Evolutionary conservation across 1,140 invertebrate species (phyloP).

Genomic region (Cryptotermes secundus): DNA sequence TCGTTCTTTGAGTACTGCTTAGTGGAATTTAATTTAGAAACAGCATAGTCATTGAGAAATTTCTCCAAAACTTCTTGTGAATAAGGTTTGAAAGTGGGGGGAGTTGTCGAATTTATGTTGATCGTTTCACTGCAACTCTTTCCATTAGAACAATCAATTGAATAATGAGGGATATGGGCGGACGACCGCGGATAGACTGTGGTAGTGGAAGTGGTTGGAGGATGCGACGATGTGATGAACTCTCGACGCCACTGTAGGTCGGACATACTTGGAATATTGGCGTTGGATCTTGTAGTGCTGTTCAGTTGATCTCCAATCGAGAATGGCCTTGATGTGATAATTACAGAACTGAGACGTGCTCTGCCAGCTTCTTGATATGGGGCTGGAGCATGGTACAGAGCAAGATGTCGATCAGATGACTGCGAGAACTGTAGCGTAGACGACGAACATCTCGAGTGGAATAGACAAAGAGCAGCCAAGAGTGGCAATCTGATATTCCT

Average conservation of each 20-base stretch:
- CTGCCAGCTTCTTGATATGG: background rate
- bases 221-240: background rate
- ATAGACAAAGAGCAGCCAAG: background rate
- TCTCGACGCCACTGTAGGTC: background rate
- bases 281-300: background rate
- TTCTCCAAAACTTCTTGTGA: constrained; percentile 25
- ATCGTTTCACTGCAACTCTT: constrained; percentile 20
- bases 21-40: background rate
- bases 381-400: background rate
- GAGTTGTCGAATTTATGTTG: background rate
- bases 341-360: background rate
- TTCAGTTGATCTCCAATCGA: background rate
- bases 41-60: constrained; percentile 23
- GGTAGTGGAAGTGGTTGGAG: background rate
- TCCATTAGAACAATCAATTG: constrained; percentile 22
- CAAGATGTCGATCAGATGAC: constrained; percentile 1
- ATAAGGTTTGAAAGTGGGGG: constrained; percentile 27
- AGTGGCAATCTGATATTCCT: background rate
- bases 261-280: background rate
- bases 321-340: constrained; percentile 22
- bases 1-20: background rate
- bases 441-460: background rate
- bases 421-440: background rate
- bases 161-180: background rate
- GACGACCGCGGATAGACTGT: background rate